Base-by-base conservation (phyloP, 2,113 vertebrate species). In the Chlorodrepanis virens region DNA sequence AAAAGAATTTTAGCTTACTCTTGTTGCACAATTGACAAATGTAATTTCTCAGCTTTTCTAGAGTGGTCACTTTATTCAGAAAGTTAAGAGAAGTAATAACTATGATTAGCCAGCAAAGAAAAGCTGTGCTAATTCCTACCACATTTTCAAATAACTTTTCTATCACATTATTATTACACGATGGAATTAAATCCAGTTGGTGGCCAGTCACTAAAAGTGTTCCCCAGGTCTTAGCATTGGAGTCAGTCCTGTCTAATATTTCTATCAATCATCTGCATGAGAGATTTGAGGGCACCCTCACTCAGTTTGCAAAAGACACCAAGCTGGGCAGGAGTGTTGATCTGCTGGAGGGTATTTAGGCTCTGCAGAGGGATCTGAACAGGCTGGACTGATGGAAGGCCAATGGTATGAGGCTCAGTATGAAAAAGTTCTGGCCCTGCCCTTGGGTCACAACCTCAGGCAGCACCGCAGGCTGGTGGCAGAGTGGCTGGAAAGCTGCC, bases 151-250 rank as follows among this genome's bases (percentile, higher is more conserved):
- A 39, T 49, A 86, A 70, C 16, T 79, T n/a, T 65, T 82, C 33
- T 23, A 56, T 50, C 40, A 60, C 23, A 33, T n/a, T 37, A 42
- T 35, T 42, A 76, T 60, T 68, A 59, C 12, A 49, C 4, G 20
- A 39, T 0, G 2, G 28, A 67, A 57, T 45, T 53, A 75, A 82
- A 35, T 22, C 29, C 69, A 75, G 6, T 18, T n/a, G 11, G 33
- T 12, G 7, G 45, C 19, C 0, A 0, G 13, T n/a, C n/a, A 60
- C 13, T 7, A 82, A 24, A 5, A n/a, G 19, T 53, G 21, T 12
- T 52, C 61, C 39, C 16, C 61, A n/a, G 16, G 16, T 27, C 37
- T 28, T 39, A 89, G 33, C 40, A 47, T 0, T 47, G 14, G 39
- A 45, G 40, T 10, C 16, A 53, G 39, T 45, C 40, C 24, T 40